These are phyloP conservation scores for Trinorchestia longiramus DNA, from an alignment of 1,140 invertebrate genomes.

Conservation along the genomic window DNA sequence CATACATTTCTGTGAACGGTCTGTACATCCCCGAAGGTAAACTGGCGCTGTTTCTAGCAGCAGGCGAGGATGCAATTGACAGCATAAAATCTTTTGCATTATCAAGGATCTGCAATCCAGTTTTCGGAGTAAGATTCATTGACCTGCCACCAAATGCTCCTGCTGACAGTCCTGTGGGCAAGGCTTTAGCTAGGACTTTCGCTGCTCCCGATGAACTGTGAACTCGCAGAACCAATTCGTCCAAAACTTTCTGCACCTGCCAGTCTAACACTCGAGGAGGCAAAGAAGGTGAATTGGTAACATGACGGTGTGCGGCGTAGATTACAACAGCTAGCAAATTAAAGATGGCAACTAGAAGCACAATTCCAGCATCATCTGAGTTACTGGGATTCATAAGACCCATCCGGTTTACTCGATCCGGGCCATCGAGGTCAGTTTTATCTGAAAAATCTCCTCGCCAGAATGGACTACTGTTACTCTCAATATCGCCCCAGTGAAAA, in stretches of 20 bases:
- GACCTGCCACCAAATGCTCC: conserved; percentile 4
- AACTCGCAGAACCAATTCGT: conserved; percentile 65
- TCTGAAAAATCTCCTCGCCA: neutral
- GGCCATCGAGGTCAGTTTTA: neutral
- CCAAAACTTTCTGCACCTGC: conserved; percentile 66
- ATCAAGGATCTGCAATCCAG: neutral
- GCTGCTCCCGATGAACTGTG: conserved; percentile 63
- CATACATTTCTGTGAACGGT: conserved; percentile 22
- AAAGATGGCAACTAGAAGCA: conserved; percentile 65
- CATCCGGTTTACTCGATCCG: neutral
- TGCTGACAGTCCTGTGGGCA: conserved; percentile 32
- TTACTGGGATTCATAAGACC: neutral
- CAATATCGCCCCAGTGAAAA: conserved; percentile 24
- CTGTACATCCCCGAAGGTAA: neutral
- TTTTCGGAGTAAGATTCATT: conserved; percentile 1
- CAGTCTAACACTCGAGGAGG: conserved; percentile 60
- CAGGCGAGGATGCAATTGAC: neutral
- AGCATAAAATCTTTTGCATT: conserved; percentile 27
- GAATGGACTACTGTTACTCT: neutral
- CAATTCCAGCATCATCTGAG: conserved; percentile 62
- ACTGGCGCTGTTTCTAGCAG: neutral
- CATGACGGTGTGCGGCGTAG: conserved; percentile 62
- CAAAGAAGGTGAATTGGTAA: conserved; percentile 57
- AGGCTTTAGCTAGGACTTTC: conserved; percentile 60
- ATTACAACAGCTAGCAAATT: conserved; percentile 65